Evolutionary conservation across 2,797 vertebrate species (phyloP), one percentile per base, ranked within the genome.

Genomic region (Enteromius treurensis): DNA sequence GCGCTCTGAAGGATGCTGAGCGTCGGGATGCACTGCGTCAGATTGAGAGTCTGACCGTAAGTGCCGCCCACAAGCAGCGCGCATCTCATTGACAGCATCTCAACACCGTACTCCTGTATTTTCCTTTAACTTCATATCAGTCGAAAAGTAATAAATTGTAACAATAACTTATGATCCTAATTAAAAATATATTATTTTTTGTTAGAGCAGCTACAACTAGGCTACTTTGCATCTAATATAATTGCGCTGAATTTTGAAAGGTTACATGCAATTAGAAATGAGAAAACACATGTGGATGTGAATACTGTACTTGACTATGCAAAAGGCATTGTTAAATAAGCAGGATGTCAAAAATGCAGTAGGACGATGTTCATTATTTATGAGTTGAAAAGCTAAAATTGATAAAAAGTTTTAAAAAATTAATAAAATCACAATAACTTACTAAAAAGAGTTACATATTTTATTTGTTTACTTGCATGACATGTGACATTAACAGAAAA

Each of bases 11-110:
- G 68, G 26, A 81, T 77, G 87, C 79, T 65, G 68, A 23, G 62
- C 34, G 62, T 64, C 65, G 77, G 70, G 81, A 71, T 80, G 79
- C 84, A 69, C 32, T 85, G 86, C 88, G 84, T 84, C 42, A 78
- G 42, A 21, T 81, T 21, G 49, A 4, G 53, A 79, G 51, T 14
- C 67, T 40, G 73, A 58, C 65, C 34, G 37, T 26, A 84, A 74
- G 86, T 76, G 71, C 80, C 84, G 84, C 88, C 88, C 86, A 86
- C 77, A 23, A 34, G n/a, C 23, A 1, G 64, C 73, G 19, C 76
- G 70, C 79, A 74, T 68, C 51, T 68, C 17, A 58, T 58, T 37
- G 73, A 67, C 81, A 34, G 76, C 74, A 40, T 51, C 68, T 68
- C 53, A 64, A 15, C 7, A 53, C 32, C 45, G 26, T 32, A 34